These are phyloP conservation scores for Borostomias antarcticus DNA, from an alignment of 2,797 vertebrate species.

Conservation along the genomic window DNA sequence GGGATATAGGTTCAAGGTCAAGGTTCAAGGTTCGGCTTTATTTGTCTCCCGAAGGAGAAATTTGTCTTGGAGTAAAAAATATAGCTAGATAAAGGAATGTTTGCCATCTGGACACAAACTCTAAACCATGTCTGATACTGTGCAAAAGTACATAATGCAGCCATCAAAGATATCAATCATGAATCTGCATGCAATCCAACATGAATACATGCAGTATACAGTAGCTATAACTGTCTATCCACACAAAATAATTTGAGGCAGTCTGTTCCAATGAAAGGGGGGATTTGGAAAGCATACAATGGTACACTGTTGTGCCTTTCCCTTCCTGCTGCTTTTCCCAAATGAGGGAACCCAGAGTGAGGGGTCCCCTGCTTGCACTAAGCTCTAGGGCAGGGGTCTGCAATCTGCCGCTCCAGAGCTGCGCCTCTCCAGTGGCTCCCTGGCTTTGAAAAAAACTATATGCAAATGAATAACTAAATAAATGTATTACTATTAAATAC, in stretches of 20 bases:
- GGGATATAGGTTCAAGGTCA: no score
- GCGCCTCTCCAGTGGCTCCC: no score
- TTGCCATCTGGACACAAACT: background rate
- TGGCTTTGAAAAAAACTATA: no score
- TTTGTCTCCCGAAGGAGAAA: no score
- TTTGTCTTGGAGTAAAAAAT: no score
- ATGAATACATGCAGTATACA: background rate
- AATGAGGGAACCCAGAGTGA: conserved; percentile 35
- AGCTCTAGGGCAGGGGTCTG: no score
- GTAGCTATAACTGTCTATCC: background rate
- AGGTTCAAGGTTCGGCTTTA: no score
- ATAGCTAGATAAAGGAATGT: no score
- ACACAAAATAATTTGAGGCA: no score
- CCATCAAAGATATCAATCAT: conserved; percentile 1
- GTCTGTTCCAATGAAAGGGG: background rate
- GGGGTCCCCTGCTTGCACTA: conserved; percentile 1
- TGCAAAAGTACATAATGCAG: background rate
- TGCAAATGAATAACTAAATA: no score
- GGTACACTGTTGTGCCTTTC: background rate
- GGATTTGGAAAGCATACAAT: background rate
- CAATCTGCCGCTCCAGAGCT: no score
- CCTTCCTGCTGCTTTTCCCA: conserved; percentile 28
- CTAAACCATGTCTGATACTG: background rate
- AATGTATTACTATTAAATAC: no score
- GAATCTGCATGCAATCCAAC: background rate